phyloP scores from a whole-genome alignment of 2,113 vertebrate species.

The Ptilonorhynchus violaceus region DNA sequence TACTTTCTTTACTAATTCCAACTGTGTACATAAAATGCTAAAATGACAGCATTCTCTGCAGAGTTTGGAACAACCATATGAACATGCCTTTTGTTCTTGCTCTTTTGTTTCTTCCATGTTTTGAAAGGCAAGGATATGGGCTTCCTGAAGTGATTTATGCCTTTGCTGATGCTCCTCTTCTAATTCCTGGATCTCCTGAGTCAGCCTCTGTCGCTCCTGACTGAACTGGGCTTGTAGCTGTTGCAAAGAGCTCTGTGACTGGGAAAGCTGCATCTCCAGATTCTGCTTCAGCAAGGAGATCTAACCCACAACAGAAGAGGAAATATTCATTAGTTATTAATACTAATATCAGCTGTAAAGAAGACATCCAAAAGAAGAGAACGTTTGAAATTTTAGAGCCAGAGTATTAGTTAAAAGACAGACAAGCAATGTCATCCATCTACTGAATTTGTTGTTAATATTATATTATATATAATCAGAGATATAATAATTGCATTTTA shows the following conservation, averaged over 20 bases:
- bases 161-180: slow-evolving; percentile 91
- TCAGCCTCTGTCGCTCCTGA: slow-evolving; percentile 92
- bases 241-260: slow-evolving; percentile 95
- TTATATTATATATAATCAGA: neutral
- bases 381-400: neutral
- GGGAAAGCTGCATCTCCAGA: slow-evolving; percentile 96
- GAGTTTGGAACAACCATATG: neutral
- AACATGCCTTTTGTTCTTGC: slow-evolving; percentile 86
- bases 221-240: slow-evolving; percentile 95
- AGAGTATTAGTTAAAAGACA: neutral
- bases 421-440: neutral
- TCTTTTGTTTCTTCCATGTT: slow-evolving; percentile 90
- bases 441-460: neutral
- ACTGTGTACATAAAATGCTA: neutral
- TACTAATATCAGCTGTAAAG: neutral
- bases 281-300: slow-evolving; percentile 97
- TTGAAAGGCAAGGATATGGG: slow-evolving; percentile 87
- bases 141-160: slow-evolving; percentile 89
- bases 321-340: slow-evolving; percentile 21
- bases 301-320: slow-evolving; percentile 68
- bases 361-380: neutral
- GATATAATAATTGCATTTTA: neutral
- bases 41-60: neutral
- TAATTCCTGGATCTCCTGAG: slow-evolving; percentile 92
- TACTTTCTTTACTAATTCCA: neutral